These are phyloP conservation scores for Cordilura impudica DNA, from an alignment of 2,888 invertebrate genomes.

Conservation along the genomic window DNA sequence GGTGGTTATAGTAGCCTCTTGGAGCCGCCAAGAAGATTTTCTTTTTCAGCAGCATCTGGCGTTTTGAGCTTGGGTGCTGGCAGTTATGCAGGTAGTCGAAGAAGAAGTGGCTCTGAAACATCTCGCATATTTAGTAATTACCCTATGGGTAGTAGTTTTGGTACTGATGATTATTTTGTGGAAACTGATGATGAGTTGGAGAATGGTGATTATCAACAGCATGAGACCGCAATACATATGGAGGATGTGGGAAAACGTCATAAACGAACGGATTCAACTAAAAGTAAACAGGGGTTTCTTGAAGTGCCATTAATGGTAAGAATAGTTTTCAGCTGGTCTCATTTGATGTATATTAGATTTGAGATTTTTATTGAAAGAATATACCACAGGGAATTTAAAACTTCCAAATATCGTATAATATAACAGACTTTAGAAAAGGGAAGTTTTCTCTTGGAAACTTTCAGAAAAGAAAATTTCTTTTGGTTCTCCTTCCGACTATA, in stretches of 20 bases:
- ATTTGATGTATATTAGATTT: too few relatives aligned
- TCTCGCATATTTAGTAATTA: constrained; percentile 78
- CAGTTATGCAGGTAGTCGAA: constrained; percentile 80
- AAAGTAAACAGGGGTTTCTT: constrained; percentile 76
- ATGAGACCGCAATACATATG: constrained; percentile 65
- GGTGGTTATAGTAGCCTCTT: constrained; percentile 86
- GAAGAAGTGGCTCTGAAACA: constrained; percentile 82
- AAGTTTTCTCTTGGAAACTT: too few relatives aligned
- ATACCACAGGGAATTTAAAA: too few relatives aligned
- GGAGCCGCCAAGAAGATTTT: constrained; percentile 83
- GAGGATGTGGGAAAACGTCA: constrained; percentile 63
- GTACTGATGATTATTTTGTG: constrained; percentile 77
- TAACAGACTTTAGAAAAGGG: too few relatives aligned
- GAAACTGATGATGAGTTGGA: constrained; percentile 78
- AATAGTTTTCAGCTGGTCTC: too few relatives aligned
- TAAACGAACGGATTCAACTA: constrained; percentile 74
- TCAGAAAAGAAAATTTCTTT: too few relatives aligned
- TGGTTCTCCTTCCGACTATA: too few relatives aligned
- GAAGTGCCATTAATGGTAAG: constrained; percentile 77
- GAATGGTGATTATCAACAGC: constrained; percentile 78
- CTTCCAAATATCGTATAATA: too few relatives aligned
- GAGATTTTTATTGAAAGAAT: too few relatives aligned
- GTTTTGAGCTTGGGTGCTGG: constrained; percentile 60
- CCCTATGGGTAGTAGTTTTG: constrained; percentile 78
- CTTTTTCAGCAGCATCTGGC: constrained; percentile 76